A percentile compares a stretch with the other conserved stretches of the same genome.
Conservation (phyloP, 2,797 vertebrate genomes). For the Peromyscus attwateri region DNA sequence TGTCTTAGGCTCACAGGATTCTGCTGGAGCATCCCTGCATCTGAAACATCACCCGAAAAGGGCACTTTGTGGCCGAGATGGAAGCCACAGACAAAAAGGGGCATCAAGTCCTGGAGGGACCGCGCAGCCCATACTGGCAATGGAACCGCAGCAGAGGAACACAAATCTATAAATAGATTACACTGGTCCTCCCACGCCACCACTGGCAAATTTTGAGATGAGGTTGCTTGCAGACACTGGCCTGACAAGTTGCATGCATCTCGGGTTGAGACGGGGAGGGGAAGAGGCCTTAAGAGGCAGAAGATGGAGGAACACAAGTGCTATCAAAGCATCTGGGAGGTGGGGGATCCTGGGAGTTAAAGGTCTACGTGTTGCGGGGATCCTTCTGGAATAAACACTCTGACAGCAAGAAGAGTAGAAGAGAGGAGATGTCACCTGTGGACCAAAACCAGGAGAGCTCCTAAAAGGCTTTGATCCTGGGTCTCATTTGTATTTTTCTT, state of each 20-base stretch:
- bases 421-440: not conserved
- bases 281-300: not conserved
- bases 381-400: not conserved
- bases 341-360: not conserved
- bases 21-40: rapidly evolving
- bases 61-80: not conserved
- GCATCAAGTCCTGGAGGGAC: not conserved
- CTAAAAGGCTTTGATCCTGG: not conserved
- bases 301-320: not conserved
- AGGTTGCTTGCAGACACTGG: not conserved
- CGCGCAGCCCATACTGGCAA: not conserved
- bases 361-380: not conserved
- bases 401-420: not conserved
- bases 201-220: not conserved
- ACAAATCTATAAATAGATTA: not conserved
- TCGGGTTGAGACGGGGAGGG: not conserved
- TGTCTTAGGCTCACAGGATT: not conserved
- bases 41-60: not conserved
- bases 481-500: not conserved
- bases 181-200: rapidly evolving
- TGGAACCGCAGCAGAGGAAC: not conserved
- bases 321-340: too few relatives aligned
- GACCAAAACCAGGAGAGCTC: not conserved
- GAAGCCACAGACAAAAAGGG: not conserved
- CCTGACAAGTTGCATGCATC: not conserved